These are phyloP conservation scores for Nothocercus julius DNA, from an alignment of 2,113 vertebrate species.

Conservation along the genomic window DNA sequence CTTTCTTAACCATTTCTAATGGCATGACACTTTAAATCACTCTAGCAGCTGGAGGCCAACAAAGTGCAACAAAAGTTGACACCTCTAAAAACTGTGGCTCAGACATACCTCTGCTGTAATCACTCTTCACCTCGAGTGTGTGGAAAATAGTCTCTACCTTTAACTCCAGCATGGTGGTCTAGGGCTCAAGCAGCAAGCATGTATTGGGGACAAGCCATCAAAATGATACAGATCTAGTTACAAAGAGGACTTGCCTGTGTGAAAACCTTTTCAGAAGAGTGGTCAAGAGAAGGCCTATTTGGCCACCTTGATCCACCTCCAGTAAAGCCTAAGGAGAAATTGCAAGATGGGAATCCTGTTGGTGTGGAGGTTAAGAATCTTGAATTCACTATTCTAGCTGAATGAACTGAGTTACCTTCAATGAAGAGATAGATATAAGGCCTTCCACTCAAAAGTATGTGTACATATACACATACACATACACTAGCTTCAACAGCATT, in stretches of 20 bases:
- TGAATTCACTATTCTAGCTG: neutral
- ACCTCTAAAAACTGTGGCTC: neutral
- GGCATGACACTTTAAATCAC: neutral
- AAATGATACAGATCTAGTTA: neutral
- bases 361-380: neutral
- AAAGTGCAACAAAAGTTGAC: neutral
- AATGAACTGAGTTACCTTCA: neutral
- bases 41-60: neutral
- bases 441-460: neutral
- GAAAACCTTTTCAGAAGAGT: neutral
- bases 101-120: neutral
- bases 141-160: neutral
- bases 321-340: neutral
- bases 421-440: fast-evolving
- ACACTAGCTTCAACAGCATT: neutral
- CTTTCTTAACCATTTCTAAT: neutral
- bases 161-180: neutral
- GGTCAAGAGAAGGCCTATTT: neutral
- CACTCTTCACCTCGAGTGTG: neutral
- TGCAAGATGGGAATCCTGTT: neutral
- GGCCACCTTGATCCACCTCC: neutral
- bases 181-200: neutral
- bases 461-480: no score
- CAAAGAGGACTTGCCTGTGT: neutral
- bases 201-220: neutral